These are phyloP conservation scores for Stenoptilia bipunctidactyla DNA, from an alignment of 2,888 invertebrate genomes.

Conservation along the genomic window DNA sequence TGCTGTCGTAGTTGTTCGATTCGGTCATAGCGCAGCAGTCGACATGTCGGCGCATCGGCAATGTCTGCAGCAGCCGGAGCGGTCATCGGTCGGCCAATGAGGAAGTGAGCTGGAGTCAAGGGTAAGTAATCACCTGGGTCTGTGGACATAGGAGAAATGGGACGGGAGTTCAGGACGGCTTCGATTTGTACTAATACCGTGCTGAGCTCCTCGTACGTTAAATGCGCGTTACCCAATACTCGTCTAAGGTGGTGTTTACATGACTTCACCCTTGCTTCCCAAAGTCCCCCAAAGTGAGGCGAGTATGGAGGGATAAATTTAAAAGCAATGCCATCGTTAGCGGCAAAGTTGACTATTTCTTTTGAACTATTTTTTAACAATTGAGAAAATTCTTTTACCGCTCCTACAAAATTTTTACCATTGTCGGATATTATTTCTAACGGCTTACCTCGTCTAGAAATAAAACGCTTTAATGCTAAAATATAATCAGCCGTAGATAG, in stretches of 20 bases:
- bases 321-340: conserved; percentile 8
- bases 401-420: conserved; percentile 15
- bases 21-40: too few relatives aligned
- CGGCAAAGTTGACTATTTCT: conserved; percentile 5
- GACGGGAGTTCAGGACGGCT: too few relatives aligned
- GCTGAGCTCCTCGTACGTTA: too few relatives aligned
- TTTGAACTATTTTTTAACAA: conserved; percentile 10
- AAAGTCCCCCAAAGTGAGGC: too few relatives aligned
- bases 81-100: too few relatives aligned
- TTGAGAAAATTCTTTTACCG: conserved; percentile 11
- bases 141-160: too few relatives aligned
- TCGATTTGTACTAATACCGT: too few relatives aligned
- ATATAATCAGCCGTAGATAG: conserved; percentile 14
- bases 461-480: conserved; percentile 17
- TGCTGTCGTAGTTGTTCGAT: too few relatives aligned
- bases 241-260: conserved; percentile 6
- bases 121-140: too few relatives aligned
- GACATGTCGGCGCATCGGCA: conserved; percentile 5
- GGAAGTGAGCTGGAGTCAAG: too few relatives aligned
- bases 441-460: conserved; percentile 18
- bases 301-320: conserved; percentile 11
- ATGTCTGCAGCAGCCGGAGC: too few relatives aligned
- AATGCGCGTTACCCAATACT: conserved; percentile 4
- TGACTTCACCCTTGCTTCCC: conserved; percentile 11
- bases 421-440: conserved; percentile 18